Evolutionary conservation across 2,888 invertebrate species (phyloP), one percentile per base, ranked within the genome.

Genomic region (Amphipoea lucens): DNA sequence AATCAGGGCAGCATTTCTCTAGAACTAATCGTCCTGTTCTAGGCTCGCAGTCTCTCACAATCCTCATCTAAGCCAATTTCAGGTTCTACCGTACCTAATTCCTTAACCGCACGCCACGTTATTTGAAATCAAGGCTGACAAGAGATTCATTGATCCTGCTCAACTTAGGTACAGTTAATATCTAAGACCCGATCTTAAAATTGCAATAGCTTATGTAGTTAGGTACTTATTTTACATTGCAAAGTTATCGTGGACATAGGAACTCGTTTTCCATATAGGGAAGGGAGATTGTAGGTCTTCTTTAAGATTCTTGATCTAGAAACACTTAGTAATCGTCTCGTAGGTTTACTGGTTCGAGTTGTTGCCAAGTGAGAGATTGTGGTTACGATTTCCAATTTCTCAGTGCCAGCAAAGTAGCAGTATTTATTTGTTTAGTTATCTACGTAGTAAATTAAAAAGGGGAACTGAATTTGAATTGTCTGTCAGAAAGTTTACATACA

Each of bases 121-220:
- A 70, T n/a, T 42, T 85, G 57, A 79, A 86, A 84, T 78, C 87
- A 74, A 81, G 74, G 78, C n/a, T 79, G 67, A 77, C 71, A 29
- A 45, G 54, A 87, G 85, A 85, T 87, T 76, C 81, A 85, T 85
- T 85, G 74, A 85, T 85, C 79, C 86, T 74, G 79, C 48, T 84
- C 75, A 29, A 74, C 67, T 76, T 74, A 7, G n/a, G 51, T 54
- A 85, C 87, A 82, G 76, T 74, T 76, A 77, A 79, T 81, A 88
- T 88, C 81, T 82, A 63, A 73, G 82, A 83, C 79, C 79, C 71
- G 80, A 83, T 88, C 81, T 82, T 80, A 75, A 84, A 87, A 83
- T 79, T 76, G 78, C 81, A 74, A 75, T 81, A 80, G 80, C 65
- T 72, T 88, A 88, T 87, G 81, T 76, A 84, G 69, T 76, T 82